A percentile compares a stretch with the other conserved stretches of the same genome.
Evolutionary conservation across 2,113 vertebrate species (phyloP).

Genomic region (Salvator merianae): DNA sequence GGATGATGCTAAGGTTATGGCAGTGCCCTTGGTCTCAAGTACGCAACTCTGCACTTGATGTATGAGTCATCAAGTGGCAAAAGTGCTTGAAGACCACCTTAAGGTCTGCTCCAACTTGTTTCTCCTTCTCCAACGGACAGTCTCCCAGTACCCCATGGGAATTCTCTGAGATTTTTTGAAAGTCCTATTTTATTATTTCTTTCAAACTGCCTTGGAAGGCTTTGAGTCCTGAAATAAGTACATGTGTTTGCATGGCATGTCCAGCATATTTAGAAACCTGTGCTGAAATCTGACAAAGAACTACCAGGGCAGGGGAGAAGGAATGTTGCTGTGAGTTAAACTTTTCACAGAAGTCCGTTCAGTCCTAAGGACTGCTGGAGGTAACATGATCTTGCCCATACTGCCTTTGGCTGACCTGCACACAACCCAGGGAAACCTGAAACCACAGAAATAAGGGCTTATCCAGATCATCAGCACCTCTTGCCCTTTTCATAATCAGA

Average conservation of each 20-base stretch:
- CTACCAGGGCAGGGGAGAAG: neutral
- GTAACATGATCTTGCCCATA: neutral
- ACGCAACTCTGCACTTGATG: neutral
- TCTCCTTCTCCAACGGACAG: too few species aligned
- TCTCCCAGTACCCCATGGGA: too few species aligned
- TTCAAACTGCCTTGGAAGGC: too few species aligned
- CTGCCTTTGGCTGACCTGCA: neutral
- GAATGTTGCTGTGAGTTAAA: neutral
- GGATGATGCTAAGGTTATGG: too few species aligned
- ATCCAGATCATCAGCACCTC: neutral
- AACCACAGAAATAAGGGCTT: neutral
- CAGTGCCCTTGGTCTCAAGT: neutral
- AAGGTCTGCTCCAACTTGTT: too few species aligned
- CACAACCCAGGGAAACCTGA: neutral
- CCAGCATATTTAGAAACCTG: neutral
- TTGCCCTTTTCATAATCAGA: neutral
- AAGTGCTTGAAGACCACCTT: neutral
- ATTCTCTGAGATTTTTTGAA: too few species aligned
- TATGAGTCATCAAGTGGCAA: neutral
- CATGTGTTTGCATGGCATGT: neutral
- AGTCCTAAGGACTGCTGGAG: neutral
- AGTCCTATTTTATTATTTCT: too few species aligned
- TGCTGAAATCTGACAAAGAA: neutral
- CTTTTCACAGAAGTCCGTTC: neutral
- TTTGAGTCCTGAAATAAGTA: too few species aligned